Percentiles rank a stretch among this genome's conserved stretches.
phyloP scores from a whole-genome alignment of 2,888 invertebrate species.

The Camponotus fellah region DNA sequence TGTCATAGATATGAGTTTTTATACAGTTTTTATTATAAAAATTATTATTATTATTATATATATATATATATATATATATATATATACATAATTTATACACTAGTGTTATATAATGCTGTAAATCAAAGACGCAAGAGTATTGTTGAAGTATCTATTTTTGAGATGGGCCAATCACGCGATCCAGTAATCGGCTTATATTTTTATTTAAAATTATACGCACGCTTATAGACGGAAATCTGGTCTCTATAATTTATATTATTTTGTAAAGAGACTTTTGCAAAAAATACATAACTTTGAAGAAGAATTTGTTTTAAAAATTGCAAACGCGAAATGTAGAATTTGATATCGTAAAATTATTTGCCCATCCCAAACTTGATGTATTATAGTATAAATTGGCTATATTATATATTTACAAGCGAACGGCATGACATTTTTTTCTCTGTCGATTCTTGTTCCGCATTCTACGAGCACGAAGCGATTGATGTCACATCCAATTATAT shows the following conservation, averaged over 20 bases:
- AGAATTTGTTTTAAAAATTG: neutral
- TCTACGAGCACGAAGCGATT: slow-evolving; percentile 39
- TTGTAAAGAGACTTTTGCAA: neutral
- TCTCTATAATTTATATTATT: neutral
- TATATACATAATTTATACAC: slow-evolving; percentile 49
- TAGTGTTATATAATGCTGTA: slow-evolving; percentile 45
- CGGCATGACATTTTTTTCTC: slow-evolving; percentile 44
- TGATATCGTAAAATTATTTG: slow-evolving; percentile 15
- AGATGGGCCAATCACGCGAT: slow-evolving; percentile 33
- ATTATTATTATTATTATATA: slow-evolving; percentile 45
- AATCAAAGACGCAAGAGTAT: slow-evolving; percentile 49
- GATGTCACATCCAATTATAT: neutral
- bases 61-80: slow-evolving; percentile 49
- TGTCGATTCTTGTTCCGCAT: slow-evolving; percentile 34
- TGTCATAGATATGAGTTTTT: neutral
- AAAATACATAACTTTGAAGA: neutral
- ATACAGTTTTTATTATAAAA: slow-evolving; percentile 48
- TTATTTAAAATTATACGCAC: neutral
- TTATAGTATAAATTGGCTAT: slow-evolving; percentile 39
- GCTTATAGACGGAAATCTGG: neutral
- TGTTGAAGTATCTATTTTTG: slow-evolving; percentile 41
- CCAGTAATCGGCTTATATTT: neutral
- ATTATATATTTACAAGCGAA: slow-evolving; percentile 49
- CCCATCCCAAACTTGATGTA: slow-evolving; percentile 43
- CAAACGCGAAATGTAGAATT: slow-evolving; percentile 4